These are phyloP conservation scores for Xiphorhynchus elegans DNA, from an alignment of 2,113 vertebrate genomes.

Conservation along the genomic window DNA sequence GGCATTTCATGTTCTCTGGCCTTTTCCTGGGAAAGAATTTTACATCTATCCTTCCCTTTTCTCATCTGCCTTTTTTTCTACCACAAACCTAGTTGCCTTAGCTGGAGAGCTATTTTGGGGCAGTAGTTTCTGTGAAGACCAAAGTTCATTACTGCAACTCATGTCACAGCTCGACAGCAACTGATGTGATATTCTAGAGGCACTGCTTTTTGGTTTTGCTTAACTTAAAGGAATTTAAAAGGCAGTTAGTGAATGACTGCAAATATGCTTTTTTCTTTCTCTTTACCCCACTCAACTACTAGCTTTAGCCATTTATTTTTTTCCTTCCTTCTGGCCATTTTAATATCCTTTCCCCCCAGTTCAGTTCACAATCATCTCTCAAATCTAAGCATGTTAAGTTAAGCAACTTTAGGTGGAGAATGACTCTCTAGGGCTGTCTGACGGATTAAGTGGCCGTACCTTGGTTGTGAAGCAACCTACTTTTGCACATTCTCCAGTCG, in stretches of 20 bases:
- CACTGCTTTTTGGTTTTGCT: not conserved
- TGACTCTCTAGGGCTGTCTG: slow-evolving; percentile 16
- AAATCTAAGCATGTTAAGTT: slow-evolving; percentile 10
- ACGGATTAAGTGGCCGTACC: slow-evolving; percentile 34
- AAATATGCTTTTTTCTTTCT: not conserved
- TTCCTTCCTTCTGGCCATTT: slow-evolving; percentile 5
- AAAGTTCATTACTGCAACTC: not conserved
- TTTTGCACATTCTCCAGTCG: slow-evolving; percentile 42
- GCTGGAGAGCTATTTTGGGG: not conserved
- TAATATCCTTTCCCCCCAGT: not conserved
- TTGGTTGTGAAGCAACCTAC: slow-evolving; percentile 36
- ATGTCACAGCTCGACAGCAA: not conserved
- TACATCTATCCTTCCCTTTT: not conserved
- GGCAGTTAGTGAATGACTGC: not conserved
- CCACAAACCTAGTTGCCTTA: not conserved
- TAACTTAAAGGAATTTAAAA: not conserved
- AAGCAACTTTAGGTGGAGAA: slow-evolving; percentile 11
- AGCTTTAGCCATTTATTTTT: not conserved
- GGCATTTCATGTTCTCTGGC: not conserved
- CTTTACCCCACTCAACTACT: not conserved
- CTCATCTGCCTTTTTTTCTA: not conserved
- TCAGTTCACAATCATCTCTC: not conserved
- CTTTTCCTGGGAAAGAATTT: not conserved
- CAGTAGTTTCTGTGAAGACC: not conserved
- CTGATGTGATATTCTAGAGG: not conserved